phyloP scores from a whole-genome alignment of 2,888 invertebrate species.

The Cerastis rubricosa region DNA sequence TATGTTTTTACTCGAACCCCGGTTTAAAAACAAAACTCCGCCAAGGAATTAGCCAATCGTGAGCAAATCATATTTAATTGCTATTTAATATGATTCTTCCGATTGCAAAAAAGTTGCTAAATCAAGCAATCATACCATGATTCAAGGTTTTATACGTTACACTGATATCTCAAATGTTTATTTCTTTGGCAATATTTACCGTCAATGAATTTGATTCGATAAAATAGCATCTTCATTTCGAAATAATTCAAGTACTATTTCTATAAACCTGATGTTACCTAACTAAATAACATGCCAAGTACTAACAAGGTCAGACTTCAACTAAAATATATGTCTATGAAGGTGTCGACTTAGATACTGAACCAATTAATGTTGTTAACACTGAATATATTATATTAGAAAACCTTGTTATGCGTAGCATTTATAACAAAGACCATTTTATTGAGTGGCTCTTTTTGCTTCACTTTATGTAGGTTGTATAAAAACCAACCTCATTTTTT shows the following conservation, averaged over 20 bases:
- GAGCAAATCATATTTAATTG: constrained; percentile 33
- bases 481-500: constrained; percentile 44
- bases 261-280: constrained; percentile 43
- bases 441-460: neutral
- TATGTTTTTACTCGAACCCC: constrained; percentile 56
- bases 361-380: constrained; percentile 18
- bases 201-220: neutral
- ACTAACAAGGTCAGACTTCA: constrained; percentile 50
- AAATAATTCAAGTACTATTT: constrained; percentile 55
- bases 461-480: neutral
- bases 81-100: constrained; percentile 39
- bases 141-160: constrained; percentile 14
- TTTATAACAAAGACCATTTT: constrained; percentile 1
- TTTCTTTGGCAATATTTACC: constrained; percentile 14
- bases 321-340: constrained; percentile 42
- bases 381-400: constrained; percentile 14
- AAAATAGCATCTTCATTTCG: constrained; percentile 44
- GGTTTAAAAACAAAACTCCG: constrained; percentile 30
- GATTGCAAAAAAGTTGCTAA: constrained; percentile 30
- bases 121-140: constrained; percentile 20
- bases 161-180: constrained; percentile 16
- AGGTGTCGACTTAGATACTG: constrained; percentile 36
- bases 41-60: constrained; percentile 28
- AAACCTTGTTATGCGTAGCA: neutral
- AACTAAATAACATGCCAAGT: constrained; percentile 45